Conservation (phyloP, 2,888 invertebrate genomes). For the Apantesis nais region DNA sequence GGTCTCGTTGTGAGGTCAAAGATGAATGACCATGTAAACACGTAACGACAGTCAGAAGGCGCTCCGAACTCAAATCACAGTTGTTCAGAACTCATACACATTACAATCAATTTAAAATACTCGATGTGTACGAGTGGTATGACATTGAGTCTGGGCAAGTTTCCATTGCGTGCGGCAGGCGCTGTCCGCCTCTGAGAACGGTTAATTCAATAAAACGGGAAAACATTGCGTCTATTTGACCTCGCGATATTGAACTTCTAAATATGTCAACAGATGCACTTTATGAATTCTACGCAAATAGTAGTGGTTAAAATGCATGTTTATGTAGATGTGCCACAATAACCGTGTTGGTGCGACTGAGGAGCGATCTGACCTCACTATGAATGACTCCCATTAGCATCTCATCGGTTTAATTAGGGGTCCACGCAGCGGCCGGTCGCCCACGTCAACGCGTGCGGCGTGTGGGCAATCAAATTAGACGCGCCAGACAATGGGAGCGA, state of each 20-base stretch:
- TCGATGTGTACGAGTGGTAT: conserved; percentile 65
- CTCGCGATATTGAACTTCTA: conserved; percentile 65
- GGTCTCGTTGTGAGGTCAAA: conserved; percentile 72
- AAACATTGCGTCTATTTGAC: conserved; percentile 57
- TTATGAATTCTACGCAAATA: conserved; percentile 48
- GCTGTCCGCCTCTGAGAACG: conserved; percentile 47
- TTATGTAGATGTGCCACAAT: conserved; percentile 60
- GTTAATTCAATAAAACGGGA: conserved; percentile 73
- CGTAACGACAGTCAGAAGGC: conserved; percentile 74
- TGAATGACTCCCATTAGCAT: conserved; percentile 75
- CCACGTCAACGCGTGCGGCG: conserved; percentile 69
- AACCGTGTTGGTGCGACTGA: conserved; percentile 56
- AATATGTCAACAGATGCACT: conserved; percentile 56
- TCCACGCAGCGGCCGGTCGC: conserved; percentile 67
- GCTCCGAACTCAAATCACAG: conserved; percentile 78
- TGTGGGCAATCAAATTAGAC: conserved; percentile 82
- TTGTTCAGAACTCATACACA: conserved; percentile 75
- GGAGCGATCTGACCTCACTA: conserved; percentile 68
- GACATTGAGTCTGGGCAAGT: conserved; percentile 72
- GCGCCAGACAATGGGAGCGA: conserved; percentile 77
- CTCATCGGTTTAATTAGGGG: conserved; percentile 80
- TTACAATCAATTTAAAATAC: conserved; percentile 82
- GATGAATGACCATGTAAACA: conserved; percentile 82
- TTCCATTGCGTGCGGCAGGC: conserved; percentile 74
- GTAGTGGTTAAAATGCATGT: conserved; percentile 53